Conservation (phyloP, 2,113 vertebrate genomes). For the Prionailurus bengalensis region DNA sequence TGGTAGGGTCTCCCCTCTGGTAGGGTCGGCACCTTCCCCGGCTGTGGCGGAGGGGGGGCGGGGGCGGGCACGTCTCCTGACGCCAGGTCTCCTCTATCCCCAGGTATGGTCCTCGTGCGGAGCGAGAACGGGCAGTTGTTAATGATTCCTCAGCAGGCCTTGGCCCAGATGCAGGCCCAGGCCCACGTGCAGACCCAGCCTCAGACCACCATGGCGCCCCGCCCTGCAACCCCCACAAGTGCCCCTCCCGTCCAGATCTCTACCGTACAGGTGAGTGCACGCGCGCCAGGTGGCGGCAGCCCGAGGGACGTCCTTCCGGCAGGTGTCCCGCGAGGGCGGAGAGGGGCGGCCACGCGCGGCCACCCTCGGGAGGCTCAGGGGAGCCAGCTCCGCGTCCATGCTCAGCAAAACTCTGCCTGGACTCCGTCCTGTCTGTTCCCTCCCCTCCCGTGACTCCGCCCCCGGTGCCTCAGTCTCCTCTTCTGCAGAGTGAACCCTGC, state of each 20-base stretch:
- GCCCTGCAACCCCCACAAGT: slow-evolving; percentile 94
- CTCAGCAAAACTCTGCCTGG: not conserved
- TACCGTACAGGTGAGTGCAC: slow-evolving; percentile 92
- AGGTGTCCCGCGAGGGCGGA: not conserved
- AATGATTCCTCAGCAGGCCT: slow-evolving; percentile 96
- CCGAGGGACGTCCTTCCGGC: not conserved
- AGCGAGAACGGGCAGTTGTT: slow-evolving; percentile 96
- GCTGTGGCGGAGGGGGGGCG: not conserved
- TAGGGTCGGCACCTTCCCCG: not conserved
- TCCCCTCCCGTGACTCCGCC: not conserved
- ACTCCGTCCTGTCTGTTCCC: accelerated
- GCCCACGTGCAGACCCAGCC: slow-evolving; percentile 95
- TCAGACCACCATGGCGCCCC: slow-evolving; percentile 94
- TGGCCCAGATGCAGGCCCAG: slow-evolving; percentile 98
- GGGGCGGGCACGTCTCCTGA: not conserved
- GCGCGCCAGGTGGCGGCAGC: not conserved
- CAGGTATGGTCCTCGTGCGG: slow-evolving; percentile 97
- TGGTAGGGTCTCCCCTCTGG: accelerated
- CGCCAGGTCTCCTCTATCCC: slow-evolving; percentile 29
- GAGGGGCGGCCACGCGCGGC: not conserved
- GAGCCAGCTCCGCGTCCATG: not conserved
- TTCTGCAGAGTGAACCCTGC: not conserved
- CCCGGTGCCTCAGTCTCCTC: not conserved
- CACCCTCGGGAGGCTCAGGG: not conserved
- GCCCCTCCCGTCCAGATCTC: slow-evolving; percentile 96